These are phyloP conservation scores for Hepsetus odoe DNA, from an alignment of 2,113 vertebrate genomes.

Conservation along the genomic window DNA sequence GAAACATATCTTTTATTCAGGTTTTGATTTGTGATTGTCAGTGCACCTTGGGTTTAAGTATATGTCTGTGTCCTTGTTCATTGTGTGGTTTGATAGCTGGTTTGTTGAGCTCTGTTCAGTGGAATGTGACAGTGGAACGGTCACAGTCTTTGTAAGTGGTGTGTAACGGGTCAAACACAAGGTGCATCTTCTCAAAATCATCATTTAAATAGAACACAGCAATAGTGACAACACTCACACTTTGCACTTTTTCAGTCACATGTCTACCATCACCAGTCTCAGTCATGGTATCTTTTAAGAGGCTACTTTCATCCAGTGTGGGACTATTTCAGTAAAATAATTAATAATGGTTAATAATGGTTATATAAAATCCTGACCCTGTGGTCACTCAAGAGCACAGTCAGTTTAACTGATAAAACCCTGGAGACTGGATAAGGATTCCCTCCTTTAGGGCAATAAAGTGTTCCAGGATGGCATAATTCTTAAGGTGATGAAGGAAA, in stretches of 20 bases:
- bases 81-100: constrained; percentile 9
- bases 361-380: constrained; percentile 26
- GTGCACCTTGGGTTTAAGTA: constrained; percentile 75
- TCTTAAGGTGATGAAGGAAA: not conserved
- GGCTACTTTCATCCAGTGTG: constrained; percentile 29
- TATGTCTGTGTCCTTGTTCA: constrained; percentile 46
- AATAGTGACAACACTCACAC: constrained; percentile 31
- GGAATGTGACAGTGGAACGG: constrained; percentile 40
- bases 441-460: not conserved
- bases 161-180: constrained; percentile 51
- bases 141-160: constrained; percentile 20
- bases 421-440: not conserved
- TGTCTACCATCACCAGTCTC: constrained; percentile 24
- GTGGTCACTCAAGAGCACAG: not conserved
- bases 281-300: not conserved
- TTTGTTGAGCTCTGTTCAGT: constrained; percentile 28
- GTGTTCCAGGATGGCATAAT: not conserved
- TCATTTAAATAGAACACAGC: constrained; percentile 28
- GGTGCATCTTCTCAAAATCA: constrained; percentile 34
- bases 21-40: constrained; percentile 77
- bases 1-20: constrained; percentile 74
- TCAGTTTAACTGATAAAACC: not conserved
- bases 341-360: not conserved
- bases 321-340: constrained; percentile 15
- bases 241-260: constrained; percentile 4